These are phyloP conservation scores for Pagrus major DNA, from an alignment of 2,113 vertebrate genomes.

Conservation along the genomic window DNA sequence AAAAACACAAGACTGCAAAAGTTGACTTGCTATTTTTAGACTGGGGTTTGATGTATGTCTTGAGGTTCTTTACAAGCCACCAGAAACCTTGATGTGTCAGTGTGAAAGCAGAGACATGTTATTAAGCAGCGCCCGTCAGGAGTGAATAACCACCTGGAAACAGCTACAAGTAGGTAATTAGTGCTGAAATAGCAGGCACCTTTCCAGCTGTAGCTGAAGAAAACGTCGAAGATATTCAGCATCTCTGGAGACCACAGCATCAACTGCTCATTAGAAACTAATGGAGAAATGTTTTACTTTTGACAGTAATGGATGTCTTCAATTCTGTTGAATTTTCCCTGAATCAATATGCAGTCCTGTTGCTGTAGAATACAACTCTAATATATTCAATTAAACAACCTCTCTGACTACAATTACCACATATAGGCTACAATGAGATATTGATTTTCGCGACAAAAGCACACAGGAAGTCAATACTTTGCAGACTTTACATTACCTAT, in stretches of 20 bases:
- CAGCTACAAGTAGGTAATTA: conserved; percentile 64
- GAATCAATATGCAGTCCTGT: conserved; percentile 9
- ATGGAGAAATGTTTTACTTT: conserved; percentile 30
- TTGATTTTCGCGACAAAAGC: conserved; percentile 43
- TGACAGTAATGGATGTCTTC: conserved; percentile 27
- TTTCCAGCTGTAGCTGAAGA: conserved; percentile 36
- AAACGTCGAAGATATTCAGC: conserved; percentile 20
- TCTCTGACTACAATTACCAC: not conserved
- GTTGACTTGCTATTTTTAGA: not conserved
- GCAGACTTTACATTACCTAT: not conserved
- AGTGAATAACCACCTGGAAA: conserved; percentile 48
- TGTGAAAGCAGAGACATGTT: conserved; percentile 19
- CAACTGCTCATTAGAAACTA: conserved; percentile 4
- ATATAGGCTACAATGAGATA: not conserved
- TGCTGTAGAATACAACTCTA: not conserved
- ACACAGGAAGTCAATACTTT: conserved; percentile 3
- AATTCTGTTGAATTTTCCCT: conserved; percentile 2
- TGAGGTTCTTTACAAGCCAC: conserved; percentile 9
- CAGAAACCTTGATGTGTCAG: conserved; percentile 16
- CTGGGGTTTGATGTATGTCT: too few relatives aligned
- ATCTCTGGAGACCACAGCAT: conserved; percentile 7
- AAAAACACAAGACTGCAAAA: not conserved
- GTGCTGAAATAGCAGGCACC: conserved; percentile 9
- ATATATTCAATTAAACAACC: conserved; percentile 11
- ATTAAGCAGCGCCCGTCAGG: conserved; percentile 23